Base-by-base conservation (phyloP, 1,140 invertebrate genomes). In the Alviniconcha marisindica region DNA sequence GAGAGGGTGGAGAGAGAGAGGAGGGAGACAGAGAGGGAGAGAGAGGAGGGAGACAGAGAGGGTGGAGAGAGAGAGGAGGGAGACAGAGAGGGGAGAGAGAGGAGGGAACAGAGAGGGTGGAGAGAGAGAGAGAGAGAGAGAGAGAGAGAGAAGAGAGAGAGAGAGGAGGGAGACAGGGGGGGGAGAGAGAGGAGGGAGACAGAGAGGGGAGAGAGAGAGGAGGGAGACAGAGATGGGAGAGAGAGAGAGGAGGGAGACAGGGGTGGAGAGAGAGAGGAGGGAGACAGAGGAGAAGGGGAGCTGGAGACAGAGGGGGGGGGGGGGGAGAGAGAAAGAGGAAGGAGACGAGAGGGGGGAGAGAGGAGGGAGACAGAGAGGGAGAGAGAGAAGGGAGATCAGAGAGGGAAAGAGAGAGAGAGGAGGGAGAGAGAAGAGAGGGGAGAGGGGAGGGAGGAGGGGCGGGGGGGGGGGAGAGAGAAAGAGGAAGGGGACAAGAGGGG, bases 151-250 rank as follows among this genome's bases (percentile, higher is more conserved):
- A 66, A 66, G 31, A n/a, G n/a, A n/a, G 18, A 2, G 54, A 60
- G 54, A 60, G 4, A 60, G 54, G 5, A n/a, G 28, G 54, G 5
- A n/a, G 28, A 24, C 0, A 0, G 28, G 54, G 5, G 1, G 21
- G 54, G 28, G 21, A 60, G 21, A 0, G 14, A 60, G 21, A 24
- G 21, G 21, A 56, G 21, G 28, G 18, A 56, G 54, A 56, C 54
- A 56, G 21, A 56, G 5, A 56, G 5, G 12, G 38, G 66, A 87
- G 85, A 42, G 82, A 87, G 60, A 81, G 81, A 38, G 79, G 5
- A 28, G 77, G 86, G 51, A 83, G 85, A 38, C 81, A 86, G 33
- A 84, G 86, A 38, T 84, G 84, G 77, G 81, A 86, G 77, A 82
- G 56, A 77, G 84, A 87, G 73, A 78, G 85, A 60, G 78, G 78